phyloP scores from a whole-genome alignment of 1,140 invertebrate species.

The Bombus pyrosoma region DNA sequence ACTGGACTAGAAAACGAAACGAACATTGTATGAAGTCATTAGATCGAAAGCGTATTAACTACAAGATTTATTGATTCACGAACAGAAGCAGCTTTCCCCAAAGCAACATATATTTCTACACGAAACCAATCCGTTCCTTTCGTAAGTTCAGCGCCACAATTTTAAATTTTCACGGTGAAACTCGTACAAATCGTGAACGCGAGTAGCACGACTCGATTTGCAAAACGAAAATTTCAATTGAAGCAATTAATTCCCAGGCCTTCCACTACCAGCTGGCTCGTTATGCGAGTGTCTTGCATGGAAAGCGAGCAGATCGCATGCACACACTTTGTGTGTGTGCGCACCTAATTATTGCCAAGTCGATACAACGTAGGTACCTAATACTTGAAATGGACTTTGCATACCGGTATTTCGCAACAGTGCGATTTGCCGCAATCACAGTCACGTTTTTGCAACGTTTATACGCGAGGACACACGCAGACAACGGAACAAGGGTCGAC shows the following conservation, averaged over 20 bases:
- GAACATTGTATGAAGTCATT: not conserved
- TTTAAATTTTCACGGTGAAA: not conserved
- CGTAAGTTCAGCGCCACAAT: not conserved
- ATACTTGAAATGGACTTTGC: conserved; percentile 29
- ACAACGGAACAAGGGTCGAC: not conserved
- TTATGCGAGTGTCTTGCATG: not conserved
- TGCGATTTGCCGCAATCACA: conserved; percentile 24
- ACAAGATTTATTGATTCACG: not conserved
- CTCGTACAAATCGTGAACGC: not conserved
- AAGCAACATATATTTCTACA: not conserved
- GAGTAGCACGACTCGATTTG: not conserved
- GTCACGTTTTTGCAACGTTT: conserved; percentile 47
- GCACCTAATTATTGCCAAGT: conserved; percentile 48
- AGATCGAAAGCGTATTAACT: not conserved
- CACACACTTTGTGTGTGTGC: conserved; percentile 25
- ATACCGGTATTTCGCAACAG: conserved; percentile 52
- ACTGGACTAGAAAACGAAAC: not conserved
- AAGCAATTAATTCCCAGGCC: not conserved
- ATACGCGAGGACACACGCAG: conserved; percentile 20
- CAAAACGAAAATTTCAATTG: not conserved
- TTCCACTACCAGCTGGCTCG: not conserved
- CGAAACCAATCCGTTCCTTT: not conserved
- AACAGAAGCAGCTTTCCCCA: not conserved
- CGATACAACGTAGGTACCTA: conserved; percentile 3
- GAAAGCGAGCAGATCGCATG: conserved; percentile 6